Percentiles rank a stretch among this genome's conserved stretches.
These are phyloP conservation scores for Mus spretus DNA, from an alignment of 2,797 vertebrate genomes.

Conservation along the genomic window DNA sequence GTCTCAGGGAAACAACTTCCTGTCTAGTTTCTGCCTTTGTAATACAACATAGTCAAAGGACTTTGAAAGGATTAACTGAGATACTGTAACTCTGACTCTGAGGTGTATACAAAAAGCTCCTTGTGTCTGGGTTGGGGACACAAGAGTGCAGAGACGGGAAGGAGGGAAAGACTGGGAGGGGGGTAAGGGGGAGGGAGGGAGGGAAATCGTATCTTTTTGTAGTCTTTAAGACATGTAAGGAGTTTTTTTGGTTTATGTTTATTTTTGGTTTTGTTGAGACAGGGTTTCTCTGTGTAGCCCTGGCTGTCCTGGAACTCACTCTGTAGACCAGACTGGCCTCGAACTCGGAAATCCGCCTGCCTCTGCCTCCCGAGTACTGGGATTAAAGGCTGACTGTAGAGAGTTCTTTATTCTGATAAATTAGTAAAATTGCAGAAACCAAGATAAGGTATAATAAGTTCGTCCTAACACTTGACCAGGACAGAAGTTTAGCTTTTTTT, in stretches of 20 bases:
- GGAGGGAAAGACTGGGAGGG: neutral
- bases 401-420: constrained; percentile 15
- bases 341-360: neutral
- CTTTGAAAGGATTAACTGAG: neutral
- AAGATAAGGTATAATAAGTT: neutral
- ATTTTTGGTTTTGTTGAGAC: neutral
- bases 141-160: neutral
- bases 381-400: neutral
- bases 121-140: neutral
- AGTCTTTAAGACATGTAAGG: neutral
- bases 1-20: neutral
- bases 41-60: neutral
- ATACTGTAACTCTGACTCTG: neutral
- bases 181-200: neutral
- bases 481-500: neutral
- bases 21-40: neutral
- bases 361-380: neutral
- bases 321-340: neutral
- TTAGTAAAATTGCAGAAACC: constrained; percentile 23
- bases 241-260: neutral
- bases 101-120: neutral
- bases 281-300: neutral
- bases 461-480: neutral
- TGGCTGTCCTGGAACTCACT: neutral
- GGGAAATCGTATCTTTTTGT: neutral